Evolutionary conservation across 2,113 vertebrate genomes (phyloP), one percentile per base, ranked within the genome.

Genomic region (Zeus faber): DNA sequence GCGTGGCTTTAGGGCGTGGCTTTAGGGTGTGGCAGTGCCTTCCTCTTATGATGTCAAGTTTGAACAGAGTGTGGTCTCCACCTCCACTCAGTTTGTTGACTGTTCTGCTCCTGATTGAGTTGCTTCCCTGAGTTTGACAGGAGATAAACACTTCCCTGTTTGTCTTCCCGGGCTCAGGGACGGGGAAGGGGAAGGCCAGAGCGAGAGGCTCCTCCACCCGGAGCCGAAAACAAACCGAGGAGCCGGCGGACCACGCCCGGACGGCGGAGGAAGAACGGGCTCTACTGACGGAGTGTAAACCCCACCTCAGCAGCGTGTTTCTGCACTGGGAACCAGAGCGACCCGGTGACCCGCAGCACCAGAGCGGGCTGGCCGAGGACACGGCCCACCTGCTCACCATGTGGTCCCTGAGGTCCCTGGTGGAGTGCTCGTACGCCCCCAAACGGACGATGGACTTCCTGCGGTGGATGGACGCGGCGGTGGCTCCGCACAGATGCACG

Each of bases 371-470:
- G 9, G 53, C 60, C 9, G 11, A 47, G 0, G 77, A 86, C 0
- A 62, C 74, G 0, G 20, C 73, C 0, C 68, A 59, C 0, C 2
- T 92, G 16, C 85, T 90, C 27, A 81, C 82, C 1, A 74, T 72
- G 43, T 97, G 94, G 93, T 79, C 88, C 14, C 27, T 98, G 1
- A 73, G 62, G 70, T 89, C 89, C 0, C 62, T 91, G 65, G 67
- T 73, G 0, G 82, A 80, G 33, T 58, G 43, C 24, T 23, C 56
- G 0, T 86, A 77, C 6, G 59, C 83, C 13, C 26, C 59, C 5
- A 46, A 65, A 2, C 76, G 75, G 0, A 64, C 76, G 0, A 21
- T 61, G 0, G 54, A 67, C 0, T 83, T 83, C 23, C 53, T 96
- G 27, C 45, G 16, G 51, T 98, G 96, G 96, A 48, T 95, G 0